These are phyloP conservation scores for Mesocentrotus franciscanus DNA, from an alignment of 53 echinoderm and acorn worm species.

Conservation along the genomic window DNA sequence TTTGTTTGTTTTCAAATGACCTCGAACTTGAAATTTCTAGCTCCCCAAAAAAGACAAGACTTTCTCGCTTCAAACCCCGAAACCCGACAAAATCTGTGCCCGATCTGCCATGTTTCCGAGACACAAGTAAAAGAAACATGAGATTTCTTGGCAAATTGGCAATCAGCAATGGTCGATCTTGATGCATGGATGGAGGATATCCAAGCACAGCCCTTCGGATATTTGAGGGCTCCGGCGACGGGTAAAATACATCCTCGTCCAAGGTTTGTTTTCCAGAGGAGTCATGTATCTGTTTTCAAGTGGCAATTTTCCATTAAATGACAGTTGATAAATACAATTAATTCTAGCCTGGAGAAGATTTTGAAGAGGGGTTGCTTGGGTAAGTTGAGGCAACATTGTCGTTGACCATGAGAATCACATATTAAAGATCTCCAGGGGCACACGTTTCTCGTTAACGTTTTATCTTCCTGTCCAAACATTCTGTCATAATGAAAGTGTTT, in stretches of 20 bases:
- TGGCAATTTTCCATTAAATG: conserved; percentile 65
- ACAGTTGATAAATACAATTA: conserved; percentile 65
- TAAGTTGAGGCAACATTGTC: conserved; percentile 2
- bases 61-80: background rate
- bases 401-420: conserved; percentile 35
- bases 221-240: conserved; percentile 49
- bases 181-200: conserved; percentile 53
- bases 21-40: background rate
- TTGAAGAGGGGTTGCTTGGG: conserved; percentile 7
- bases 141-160: conserved; percentile 65
- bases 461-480: background rate
- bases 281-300: conserved; percentile 48
- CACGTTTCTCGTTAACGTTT: background rate
- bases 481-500: conserved; percentile 30
- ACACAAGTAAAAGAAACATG: conserved; percentile 56
- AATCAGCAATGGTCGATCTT: conserved; percentile 50
- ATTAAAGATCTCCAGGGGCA: conserved; percentile 14
- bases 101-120: conserved; percentile 2
- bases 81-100: background rate
- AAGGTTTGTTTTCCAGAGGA: conserved; percentile 52
- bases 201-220: conserved; percentile 52
- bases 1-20: background rate
- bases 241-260: conserved; percentile 60
- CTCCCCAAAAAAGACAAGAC: background rate
- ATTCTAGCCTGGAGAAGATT: conserved; percentile 55